phyloP scores from a whole-genome alignment of 2,113 vertebrate genomes.

The Xenus cinereus region DNA sequence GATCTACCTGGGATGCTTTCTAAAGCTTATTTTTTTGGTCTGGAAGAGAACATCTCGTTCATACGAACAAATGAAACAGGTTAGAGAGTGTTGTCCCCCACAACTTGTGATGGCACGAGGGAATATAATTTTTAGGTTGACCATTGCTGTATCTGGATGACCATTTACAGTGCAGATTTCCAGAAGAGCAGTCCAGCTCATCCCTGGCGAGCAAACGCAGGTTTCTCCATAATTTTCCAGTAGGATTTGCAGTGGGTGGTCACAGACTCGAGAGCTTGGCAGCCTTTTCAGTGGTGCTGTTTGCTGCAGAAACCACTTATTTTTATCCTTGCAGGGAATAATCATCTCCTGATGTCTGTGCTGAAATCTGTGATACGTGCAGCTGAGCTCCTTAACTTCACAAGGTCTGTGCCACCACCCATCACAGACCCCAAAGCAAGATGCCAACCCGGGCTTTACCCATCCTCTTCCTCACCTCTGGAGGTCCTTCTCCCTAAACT shows the following conservation, averaged over 20 bases:
- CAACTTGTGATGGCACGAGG: neutral
- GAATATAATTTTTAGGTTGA: neutral
- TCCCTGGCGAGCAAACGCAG: rapidly evolving
- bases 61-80: rapidly evolving
- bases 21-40: neutral
- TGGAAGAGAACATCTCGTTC: neutral
- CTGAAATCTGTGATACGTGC: neutral
- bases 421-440: neutral
- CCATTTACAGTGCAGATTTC: neutral
- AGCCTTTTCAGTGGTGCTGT: neutral
- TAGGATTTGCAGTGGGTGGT: neutral
- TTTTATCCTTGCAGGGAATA: neutral
- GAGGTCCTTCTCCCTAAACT: neutral
- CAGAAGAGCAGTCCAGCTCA: neutral
- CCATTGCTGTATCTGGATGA: no score
- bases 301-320: neutral
- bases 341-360: neutral
- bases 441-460: neutral
- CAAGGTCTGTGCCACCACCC: neutral
- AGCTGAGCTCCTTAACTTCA: neutral
- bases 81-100: neutral
- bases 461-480: neutral
- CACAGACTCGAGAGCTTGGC: neutral
- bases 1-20: neutral
- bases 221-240: neutral